Conservation (phyloP, 2,113 vertebrate genomes). For the Mystacornis crossleyi region DNA sequence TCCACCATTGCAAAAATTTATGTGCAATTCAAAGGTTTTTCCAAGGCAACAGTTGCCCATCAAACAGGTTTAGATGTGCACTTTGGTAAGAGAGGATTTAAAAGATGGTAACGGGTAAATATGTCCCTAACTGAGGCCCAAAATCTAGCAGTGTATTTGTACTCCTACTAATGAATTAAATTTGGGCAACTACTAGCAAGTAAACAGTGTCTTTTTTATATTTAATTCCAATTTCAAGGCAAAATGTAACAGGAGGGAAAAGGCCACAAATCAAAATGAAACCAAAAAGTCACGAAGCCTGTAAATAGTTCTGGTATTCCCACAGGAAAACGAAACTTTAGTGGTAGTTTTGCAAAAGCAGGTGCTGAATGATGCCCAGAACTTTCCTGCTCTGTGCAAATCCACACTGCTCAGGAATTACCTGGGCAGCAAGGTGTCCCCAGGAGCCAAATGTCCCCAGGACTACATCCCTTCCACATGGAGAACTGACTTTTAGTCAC, state of each 20-base stretch:
- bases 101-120: background rate
- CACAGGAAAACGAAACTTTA: background rate
- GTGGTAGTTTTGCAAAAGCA: background rate
- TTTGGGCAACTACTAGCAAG: background rate
- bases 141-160: background rate
- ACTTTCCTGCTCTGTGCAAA: background rate
- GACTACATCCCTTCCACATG: rapidly evolving
- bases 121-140: too few species aligned
- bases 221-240: background rate
- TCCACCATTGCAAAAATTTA: background rate
- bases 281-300: background rate
- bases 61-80: background rate
- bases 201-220: rapidly evolving
- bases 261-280: background rate
- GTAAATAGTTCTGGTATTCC: background rate
- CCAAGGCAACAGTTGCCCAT: background rate
- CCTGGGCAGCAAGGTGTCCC: background rate
- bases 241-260: background rate
- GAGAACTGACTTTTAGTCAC: background rate
- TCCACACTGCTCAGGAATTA: background rate
- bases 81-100: background rate
- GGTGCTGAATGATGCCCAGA: background rate
- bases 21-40: background rate
- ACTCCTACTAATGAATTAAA: background rate
- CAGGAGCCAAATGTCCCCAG: background rate